These are phyloP conservation scores for Drusus annulatus DNA, from an alignment of 1,140 invertebrate species.

Conservation along the genomic window DNA sequence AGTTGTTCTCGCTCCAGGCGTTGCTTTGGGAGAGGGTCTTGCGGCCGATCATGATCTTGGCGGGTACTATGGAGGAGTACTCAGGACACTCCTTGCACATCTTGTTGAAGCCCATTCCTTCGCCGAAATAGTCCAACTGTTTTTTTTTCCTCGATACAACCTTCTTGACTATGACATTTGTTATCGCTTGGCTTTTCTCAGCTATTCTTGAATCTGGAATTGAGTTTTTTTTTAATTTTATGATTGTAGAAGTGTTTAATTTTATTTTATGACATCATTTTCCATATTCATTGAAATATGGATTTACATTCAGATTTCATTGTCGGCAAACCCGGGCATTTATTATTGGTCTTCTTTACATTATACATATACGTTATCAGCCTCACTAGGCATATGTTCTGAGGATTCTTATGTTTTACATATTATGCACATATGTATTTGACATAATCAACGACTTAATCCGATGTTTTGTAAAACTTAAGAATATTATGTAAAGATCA, in stretches of 20 bases:
- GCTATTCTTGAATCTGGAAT: slow-evolving; percentile 64
- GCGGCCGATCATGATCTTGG: slow-evolving; percentile 68
- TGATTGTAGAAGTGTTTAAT: not conserved
- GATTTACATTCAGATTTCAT: too few relatives aligned
- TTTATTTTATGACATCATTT: not conserved
- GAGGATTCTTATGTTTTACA: too few relatives aligned
- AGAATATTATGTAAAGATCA: too few relatives aligned
- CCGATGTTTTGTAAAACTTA: too few relatives aligned
- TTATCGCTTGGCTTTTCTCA: slow-evolving; percentile 63
- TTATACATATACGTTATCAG: too few relatives aligned
- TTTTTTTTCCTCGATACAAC: slow-evolving; percentile 60
- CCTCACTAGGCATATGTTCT: too few relatives aligned
- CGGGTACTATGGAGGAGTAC: slow-evolving; percentile 63
- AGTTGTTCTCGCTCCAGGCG: slow-evolving; percentile 68
- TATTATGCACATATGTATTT: too few relatives aligned
- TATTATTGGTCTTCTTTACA: too few relatives aligned
- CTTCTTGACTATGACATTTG: slow-evolving; percentile 49
- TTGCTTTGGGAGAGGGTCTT: slow-evolving; percentile 67
- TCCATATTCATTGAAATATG: too few relatives aligned
- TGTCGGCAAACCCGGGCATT: too few relatives aligned
- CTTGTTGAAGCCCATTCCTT: slow-evolving; percentile 64
- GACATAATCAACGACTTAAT: too few relatives aligned
- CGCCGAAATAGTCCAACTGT: slow-evolving; percentile 64
- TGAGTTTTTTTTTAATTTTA: not conserved
- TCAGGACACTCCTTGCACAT: slow-evolving; percentile 60